phyloP scores from a whole-genome alignment of 2,888 invertebrate species.

The Drosophila anomelani region DNA sequence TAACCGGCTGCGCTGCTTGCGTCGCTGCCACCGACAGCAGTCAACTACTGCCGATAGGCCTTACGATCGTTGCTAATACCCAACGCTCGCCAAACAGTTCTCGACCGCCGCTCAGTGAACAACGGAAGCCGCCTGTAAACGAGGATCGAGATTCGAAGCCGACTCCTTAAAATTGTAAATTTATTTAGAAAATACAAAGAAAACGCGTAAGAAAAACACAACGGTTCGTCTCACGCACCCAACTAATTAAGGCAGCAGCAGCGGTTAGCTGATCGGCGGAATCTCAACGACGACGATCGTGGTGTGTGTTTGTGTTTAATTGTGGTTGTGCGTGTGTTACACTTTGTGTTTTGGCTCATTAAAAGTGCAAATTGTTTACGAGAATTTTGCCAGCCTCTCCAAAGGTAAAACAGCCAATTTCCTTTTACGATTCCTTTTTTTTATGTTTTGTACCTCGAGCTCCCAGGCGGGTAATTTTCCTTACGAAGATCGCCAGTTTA shows the following conservation, averaged over 20 bases:
- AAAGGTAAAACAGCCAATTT: slow-evolving; percentile 66
- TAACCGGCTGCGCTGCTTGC: slow-evolving; percentile 21
- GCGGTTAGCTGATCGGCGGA: slow-evolving; percentile 21
- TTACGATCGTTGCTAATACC: slow-evolving; percentile 49
- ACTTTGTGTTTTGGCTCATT: slow-evolving; percentile 52
- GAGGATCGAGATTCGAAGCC: background rate
- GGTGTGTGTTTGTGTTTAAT: slow-evolving; percentile 7
- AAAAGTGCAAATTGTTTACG: slow-evolving; percentile 69
- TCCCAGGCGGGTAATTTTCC: slow-evolving; percentile 75
- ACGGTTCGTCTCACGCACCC: slow-evolving; percentile 42
- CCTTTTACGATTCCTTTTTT: slow-evolving; percentile 44
- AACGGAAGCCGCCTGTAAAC: slow-evolving; percentile 18
- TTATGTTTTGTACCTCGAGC: slow-evolving; percentile 17
- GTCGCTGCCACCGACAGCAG: slow-evolving; percentile 24
- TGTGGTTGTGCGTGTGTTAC: slow-evolving; percentile 22
- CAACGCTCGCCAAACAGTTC: slow-evolving; percentile 46
- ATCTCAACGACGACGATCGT: slow-evolving; percentile 16
- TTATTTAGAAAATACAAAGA: slow-evolving; percentile 15
- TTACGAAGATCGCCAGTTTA: slow-evolving; percentile 23
- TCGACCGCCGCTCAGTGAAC: slow-evolving; percentile 66
- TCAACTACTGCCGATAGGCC: slow-evolving; percentile 72
- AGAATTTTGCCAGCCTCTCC: slow-evolving; percentile 51
- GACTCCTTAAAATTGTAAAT: slow-evolving; percentile 2
- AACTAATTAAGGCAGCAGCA: slow-evolving; percentile 46
- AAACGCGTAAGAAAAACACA: slow-evolving; percentile 16